Conservation (phyloP, 2,797 vertebrate genomes). For the Hippopotamyrus pictus region DNA sequence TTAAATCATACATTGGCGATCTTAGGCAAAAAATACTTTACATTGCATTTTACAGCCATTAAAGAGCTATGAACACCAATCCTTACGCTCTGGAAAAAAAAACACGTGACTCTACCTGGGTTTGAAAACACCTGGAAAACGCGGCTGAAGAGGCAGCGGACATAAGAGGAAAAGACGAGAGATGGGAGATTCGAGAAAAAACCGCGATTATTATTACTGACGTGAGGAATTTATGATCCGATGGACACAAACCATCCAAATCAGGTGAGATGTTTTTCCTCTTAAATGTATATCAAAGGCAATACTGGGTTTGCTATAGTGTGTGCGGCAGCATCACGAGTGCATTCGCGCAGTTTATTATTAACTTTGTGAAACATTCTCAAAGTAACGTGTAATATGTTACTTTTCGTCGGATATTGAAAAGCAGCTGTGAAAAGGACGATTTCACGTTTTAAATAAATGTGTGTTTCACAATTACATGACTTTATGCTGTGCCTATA, state of each 20-base stretch:
- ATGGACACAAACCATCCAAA: constrained; percentile 41
- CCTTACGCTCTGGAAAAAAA: not conserved
- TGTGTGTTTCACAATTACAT: not conserved
- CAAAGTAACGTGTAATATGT: not conserved
- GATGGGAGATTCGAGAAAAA: constrained; percentile 22
- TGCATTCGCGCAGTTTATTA: not conserved
- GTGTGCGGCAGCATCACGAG: not conserved
- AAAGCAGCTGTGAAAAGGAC: not conserved
- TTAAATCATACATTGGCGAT: not conserved
- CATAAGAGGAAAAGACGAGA: constrained; percentile 31
- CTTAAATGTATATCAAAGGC: not conserved
- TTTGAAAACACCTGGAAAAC: constrained; percentile 10
- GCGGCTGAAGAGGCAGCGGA: not conserved
- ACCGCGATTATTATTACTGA: constrained; percentile 6
- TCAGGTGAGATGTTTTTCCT: constrained; percentile 43
- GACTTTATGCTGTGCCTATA: not conserved
- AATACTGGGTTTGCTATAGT: not conserved
- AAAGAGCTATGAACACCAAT: not conserved
- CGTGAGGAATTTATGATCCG: constrained; percentile 27
- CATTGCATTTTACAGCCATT: not conserved
- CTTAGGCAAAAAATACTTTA: not conserved
- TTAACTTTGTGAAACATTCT: constrained; percentile 8
- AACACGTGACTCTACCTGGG: constrained; percentile 26
- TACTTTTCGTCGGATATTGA: not conserved
- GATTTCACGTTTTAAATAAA: not conserved